phyloP scores from a whole-genome alignment of 2,797 vertebrate genomes.

The Diglossa cyanea region DNA sequence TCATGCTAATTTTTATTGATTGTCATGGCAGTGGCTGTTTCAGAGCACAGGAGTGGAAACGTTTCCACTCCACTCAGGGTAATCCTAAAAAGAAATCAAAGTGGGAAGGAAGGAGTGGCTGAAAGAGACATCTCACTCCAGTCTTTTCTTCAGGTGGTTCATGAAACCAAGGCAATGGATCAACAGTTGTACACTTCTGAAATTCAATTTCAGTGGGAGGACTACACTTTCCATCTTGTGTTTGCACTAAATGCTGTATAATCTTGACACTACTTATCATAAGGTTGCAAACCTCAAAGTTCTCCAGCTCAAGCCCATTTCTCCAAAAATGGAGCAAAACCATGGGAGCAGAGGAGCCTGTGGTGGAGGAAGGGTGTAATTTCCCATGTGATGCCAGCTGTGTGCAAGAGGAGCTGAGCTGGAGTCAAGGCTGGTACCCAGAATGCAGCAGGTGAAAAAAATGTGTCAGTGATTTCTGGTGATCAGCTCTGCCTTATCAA shows the following conservation, averaged over 20 bases:
- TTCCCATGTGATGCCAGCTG: neutral
- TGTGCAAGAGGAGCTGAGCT: neutral
- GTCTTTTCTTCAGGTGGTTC: neutral
- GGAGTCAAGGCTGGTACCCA: neutral
- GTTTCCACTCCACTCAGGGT: neutral
- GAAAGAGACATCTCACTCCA: neutral
- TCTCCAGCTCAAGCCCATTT: neutral
- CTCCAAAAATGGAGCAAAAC: neutral
- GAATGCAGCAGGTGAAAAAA: neutral
- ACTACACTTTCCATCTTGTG: neutral
- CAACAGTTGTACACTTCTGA: neutral
- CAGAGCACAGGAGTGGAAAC: neutral
- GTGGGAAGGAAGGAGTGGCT: neutral
- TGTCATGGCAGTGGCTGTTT: neutral
- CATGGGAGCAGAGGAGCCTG: neutral
- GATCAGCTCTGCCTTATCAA: neutral
- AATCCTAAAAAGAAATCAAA: neutral
- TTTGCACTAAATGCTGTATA: neutral
- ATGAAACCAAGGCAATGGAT: neutral
- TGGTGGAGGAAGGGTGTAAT: neutral
- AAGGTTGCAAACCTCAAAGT: neutral
- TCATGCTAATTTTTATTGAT: neutral
- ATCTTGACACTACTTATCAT: fast-evolving
- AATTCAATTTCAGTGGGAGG: neutral
- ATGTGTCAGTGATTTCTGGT: neutral